Evolutionary conservation across 2,888 invertebrate species (phyloP).

Genomic region (Dinocampus coccinellae): DNA sequence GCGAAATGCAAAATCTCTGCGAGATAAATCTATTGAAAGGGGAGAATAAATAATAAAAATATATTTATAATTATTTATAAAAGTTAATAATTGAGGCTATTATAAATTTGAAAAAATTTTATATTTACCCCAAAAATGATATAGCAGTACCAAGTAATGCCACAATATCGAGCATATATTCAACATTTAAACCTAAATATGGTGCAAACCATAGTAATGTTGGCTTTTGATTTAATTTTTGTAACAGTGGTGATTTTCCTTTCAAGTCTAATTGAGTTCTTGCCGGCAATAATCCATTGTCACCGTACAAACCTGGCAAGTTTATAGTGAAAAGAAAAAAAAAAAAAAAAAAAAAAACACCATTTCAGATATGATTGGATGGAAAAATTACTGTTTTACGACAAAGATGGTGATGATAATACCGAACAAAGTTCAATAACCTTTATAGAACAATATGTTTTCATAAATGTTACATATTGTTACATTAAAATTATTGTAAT

Average conservation of each 20-base stretch:
- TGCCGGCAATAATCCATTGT: slow-evolving; percentile 81
- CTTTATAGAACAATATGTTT: neutral
- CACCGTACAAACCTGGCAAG: slow-evolving; percentile 79
- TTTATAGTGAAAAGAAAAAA: slow-evolving; percentile 1
- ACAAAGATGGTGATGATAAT: neutral
- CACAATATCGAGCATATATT: slow-evolving; percentile 78
- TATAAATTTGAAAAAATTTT: slow-evolving; percentile 9
- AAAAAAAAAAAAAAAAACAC: neutral
- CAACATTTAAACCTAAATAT: slow-evolving; percentile 75
- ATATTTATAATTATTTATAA: neutral
- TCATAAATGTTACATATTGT: neutral
- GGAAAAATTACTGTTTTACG: neutral
- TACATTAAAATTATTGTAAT: neutral
- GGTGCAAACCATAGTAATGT: slow-evolving; percentile 78
- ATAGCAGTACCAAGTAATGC: slow-evolving; percentile 75
- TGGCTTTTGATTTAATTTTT: slow-evolving; percentile 75
- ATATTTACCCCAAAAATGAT: slow-evolving; percentile 76
- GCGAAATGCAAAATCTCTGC: slow-evolving; percentile 74
- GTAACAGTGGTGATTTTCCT: slow-evolving; percentile 70
- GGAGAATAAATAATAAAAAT: neutral
- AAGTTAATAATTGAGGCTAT: neutral
- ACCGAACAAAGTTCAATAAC: neutral
- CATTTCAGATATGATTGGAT: too few relatives aligned
- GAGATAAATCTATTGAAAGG: slow-evolving; percentile 72
- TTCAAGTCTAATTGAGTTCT: slow-evolving; percentile 69